Base-by-base conservation (phyloP, 2,113 vertebrate genomes). In the Phodopus roborovskii region DNA sequence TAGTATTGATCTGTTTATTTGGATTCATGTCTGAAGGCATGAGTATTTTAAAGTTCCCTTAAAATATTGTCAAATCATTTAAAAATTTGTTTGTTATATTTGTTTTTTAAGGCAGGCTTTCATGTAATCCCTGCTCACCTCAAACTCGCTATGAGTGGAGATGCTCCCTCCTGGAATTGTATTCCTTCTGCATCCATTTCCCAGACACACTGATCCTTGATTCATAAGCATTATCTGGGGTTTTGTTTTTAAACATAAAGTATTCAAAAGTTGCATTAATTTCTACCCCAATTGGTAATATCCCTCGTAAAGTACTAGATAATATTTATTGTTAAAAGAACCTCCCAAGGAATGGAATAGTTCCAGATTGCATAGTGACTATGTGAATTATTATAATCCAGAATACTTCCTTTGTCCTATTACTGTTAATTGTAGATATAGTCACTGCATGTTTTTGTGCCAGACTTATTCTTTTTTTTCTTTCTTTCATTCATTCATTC, bases 321-420 rank as follows among this genome's bases (percentile, higher is more conserved):
- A 91, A 56, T 92, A 70, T 75, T 90, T 86, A 11, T 88, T 39
- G 39, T 28, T 66, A 73, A 58, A 30, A 88, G 90, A 68, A 24
- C 39, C 24, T 94, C 92, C 5, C 82, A 33, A 93, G 28, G 10
- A 91, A 74, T n/a, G 58, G 33, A 70, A 19, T 17, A 66, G 4
- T 96, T 95, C 10, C 9, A 83, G 10, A 87, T 82, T 94, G 48
- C 42, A 22, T 81, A 36, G 42, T 53, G 90, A 70, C 36, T 45
- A 74, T 19, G 66, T 62, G 24, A 70, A 77, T 87, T 96, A 16
- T 28, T 48, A 42, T 1, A 82, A 53, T 78, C 91, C 68, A 62
- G 88, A 36, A n/a, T 92, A 39, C 88, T 89, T 92, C 16, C 48
- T 94, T 93, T 92, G 39, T 73, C 28, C 82, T 90, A 26, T 87